phyloP scores from a whole-genome alignment of 2,113 vertebrate species.

The Tor tambroides region DNA sequence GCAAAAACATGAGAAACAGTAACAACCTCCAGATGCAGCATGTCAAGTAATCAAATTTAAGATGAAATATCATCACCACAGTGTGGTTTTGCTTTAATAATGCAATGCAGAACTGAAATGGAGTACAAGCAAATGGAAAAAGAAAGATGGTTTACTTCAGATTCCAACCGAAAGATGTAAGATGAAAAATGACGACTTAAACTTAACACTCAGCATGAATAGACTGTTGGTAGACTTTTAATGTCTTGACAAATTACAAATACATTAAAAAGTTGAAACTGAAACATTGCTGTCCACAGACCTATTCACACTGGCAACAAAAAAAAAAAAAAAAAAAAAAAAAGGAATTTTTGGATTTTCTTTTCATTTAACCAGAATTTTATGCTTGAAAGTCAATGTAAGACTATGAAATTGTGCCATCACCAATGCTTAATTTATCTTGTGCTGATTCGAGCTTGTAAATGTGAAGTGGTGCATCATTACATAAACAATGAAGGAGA shows the following conservation, averaged over 20 bases:
- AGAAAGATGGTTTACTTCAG: neutral
- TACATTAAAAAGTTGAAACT: no score
- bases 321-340: no score
- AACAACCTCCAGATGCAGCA: neutral
- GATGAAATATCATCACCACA: neutral
- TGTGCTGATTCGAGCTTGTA: neutral
- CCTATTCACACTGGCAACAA: no score
- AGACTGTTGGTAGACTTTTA: no score
- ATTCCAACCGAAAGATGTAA: no score
- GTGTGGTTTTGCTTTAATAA: neutral
- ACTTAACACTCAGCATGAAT: no score
- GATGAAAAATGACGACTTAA: no score
- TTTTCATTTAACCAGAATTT: no score
- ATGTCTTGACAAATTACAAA: no score
- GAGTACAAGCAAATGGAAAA: neutral
- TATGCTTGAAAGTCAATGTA: neutral
- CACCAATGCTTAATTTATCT: neutral
- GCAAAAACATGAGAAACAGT: neutral
- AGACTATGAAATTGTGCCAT: neutral
- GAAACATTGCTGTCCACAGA: no score
- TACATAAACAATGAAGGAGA: conserved; percentile 26
- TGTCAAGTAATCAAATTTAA: neutral
- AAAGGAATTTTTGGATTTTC: no score
- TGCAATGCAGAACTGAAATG: neutral
- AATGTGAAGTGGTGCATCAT: neutral